phyloP scores from a whole-genome alignment of 2,113 vertebrate species.

The Eulemur macaco region DNA sequence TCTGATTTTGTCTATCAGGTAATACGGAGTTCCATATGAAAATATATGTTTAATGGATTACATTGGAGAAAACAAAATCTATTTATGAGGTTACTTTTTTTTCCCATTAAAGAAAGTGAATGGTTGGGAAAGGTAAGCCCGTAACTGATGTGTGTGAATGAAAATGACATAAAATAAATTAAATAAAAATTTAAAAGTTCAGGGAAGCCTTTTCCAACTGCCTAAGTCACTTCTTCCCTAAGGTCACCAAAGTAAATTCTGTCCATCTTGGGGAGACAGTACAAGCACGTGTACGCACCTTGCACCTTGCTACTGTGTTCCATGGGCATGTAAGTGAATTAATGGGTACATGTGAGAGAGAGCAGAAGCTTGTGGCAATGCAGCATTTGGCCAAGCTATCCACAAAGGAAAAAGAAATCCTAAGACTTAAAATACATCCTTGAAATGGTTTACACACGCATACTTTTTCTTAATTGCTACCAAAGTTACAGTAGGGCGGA shows the following conservation, averaged over 20 bases:
- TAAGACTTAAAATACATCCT: not conserved
- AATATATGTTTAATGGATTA: not conserved
- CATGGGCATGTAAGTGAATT: accelerated
- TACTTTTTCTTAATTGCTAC: not conserved
- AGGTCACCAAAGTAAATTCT: not conserved
- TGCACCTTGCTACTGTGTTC: not conserved
- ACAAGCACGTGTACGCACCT: accelerated
- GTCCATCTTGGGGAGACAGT: accelerated
- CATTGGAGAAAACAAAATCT: not conserved
- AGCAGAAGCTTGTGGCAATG: not conserved
- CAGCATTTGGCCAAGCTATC: not conserved
- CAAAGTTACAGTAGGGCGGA: not conserved
- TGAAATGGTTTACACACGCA: not conserved
- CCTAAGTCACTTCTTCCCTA: accelerated
- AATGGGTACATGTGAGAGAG: accelerated
- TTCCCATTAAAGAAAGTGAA: not conserved
- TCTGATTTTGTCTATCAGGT: not conserved
- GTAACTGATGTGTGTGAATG: too few species aligned
- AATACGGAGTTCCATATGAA: not conserved
- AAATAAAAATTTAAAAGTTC: not conserved
- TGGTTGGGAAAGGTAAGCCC: accelerated
- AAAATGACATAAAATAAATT: not conserved
- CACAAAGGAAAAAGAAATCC: not conserved
- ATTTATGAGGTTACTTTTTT: not conserved
- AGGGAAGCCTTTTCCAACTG: not conserved